phyloP scores from a whole-genome alignment of 2,113 vertebrate genomes.

The Lathamus discolor region DNA sequence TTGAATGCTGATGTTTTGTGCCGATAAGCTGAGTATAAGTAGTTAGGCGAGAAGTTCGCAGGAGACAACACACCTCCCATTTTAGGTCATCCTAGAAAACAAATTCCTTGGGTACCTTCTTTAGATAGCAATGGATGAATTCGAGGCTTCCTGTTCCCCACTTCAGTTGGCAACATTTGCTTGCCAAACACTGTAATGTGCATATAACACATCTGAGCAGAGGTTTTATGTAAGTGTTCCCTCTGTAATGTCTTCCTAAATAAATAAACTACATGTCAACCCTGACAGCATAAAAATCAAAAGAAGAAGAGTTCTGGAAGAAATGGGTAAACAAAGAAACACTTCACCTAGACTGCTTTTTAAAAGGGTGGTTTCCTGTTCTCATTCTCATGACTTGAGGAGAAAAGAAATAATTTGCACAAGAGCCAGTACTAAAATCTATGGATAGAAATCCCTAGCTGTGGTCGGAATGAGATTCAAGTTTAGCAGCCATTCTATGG shows the following conservation, averaged over 20 bases:
- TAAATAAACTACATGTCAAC: neutral
- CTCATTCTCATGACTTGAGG: fast-evolving
- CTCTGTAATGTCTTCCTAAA: neutral
- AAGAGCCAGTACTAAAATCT: neutral
- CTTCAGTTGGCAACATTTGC: neutral
- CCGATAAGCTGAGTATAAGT: neutral
- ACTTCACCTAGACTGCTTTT: neutral
- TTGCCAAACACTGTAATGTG: neutral
- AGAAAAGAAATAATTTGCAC: neutral
- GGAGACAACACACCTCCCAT: neutral
- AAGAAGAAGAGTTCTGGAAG: neutral
- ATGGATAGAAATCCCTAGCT: neutral
- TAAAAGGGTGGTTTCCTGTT: neutral
- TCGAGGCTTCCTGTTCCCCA: neutral
- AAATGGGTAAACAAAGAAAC: neutral
- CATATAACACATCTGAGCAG: neutral
- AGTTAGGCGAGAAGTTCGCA: neutral
- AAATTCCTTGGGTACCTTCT: neutral
- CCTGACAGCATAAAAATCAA: neutral
- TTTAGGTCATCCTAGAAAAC: neutral
- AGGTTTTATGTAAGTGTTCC: neutral
- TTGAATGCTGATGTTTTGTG: neutral
- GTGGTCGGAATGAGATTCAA: neutral
- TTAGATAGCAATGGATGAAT: neutral
- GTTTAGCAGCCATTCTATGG: neutral